A percentile compares a stretch with the other conserved stretches of the same genome.
Evolutionary conservation across 1,140 invertebrate species (phyloP).

Genomic region (Sarcophaga bullata): DNA sequence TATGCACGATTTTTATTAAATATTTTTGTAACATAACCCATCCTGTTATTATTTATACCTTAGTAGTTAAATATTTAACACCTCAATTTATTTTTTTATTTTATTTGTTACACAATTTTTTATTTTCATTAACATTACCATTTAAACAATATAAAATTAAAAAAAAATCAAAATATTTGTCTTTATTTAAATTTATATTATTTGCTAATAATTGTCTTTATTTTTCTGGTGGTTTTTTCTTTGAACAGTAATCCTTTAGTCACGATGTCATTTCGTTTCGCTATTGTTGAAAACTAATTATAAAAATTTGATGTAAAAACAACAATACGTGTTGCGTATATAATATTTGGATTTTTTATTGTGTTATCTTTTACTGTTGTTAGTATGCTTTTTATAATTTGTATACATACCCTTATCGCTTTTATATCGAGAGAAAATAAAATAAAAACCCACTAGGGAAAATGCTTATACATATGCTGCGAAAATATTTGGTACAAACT

Average conservation of each 20-base stretch:
- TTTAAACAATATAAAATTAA: no score
- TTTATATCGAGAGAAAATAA: neutral
- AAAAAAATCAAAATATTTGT: neutral
- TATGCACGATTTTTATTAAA: neutral
- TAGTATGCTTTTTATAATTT: neutral
- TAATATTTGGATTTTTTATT: conserved; percentile 6
- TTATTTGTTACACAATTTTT: neutral
- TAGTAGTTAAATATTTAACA: neutral
- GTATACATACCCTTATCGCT: conserved; percentile 22
- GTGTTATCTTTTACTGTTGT: conserved; percentile 20
- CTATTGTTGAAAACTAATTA: conserved; percentile 35
- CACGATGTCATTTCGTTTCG: conserved; percentile 41
- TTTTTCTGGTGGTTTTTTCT: neutral
- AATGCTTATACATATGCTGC: neutral
- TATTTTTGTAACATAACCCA: neutral
- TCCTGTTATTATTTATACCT: neutral
- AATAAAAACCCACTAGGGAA: neutral
- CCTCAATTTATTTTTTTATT: neutral
- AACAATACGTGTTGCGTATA: conserved; percentile 38
- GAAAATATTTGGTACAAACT: no score
- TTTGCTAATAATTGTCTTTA: neutral
- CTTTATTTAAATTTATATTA: neutral
- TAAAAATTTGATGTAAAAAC: conserved; percentile 31
- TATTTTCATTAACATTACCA: neutral
- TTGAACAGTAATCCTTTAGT: neutral